Base-by-base conservation (phyloP, 2,888 invertebrate genomes). In the Sminthurinus aureus region DNA sequence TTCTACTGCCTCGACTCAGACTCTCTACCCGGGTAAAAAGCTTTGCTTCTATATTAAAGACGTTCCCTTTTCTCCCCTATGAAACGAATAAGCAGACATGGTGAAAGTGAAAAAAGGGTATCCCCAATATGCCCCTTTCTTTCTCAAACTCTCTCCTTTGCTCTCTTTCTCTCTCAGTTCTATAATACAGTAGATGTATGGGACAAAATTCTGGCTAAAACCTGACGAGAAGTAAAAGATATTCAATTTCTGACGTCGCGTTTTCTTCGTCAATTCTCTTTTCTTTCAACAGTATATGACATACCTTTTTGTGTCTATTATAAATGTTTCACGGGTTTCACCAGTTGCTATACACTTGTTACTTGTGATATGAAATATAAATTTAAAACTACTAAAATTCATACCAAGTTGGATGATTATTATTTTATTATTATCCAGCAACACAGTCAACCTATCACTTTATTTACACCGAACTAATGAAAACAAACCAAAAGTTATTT, bases 11-110 rank as follows among this genome's bases (percentile, higher is more conserved):
- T 76, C 79, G 83, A 85, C 76, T 82, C 80, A 80, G 82, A 80
- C 50, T 26, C 64, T 64, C 74, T 76, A 78, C 83, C 74, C 73
- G 83, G 75, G 84, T 83, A 80, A 82, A 84, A 84, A 84, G 83
- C 83, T 82, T 82, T 24, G 74, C 58, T 71, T 76, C 22, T 76
- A 76, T 20, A n/a, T 4, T 52, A 13, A n/a, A 38, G 52, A 58
- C 58, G 11, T 22, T 69, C 69, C 20, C 20, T 69, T 22, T 22
- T 69, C 69, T 69, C 69, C n/a, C 0, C 69, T 20, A 69, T 18
- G 58, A 13, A 58, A 58, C 58, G 58, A 58, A 58, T 58, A 58
- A 18, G 18, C 58, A 9, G 58, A 58, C 58, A 58, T 18, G 18
- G 58, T 18, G 58, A 13, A 15, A 58, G 13, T 38, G 38, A 38